Percentiles rank a stretch among this genome's conserved stretches.
These are phyloP conservation scores for Pseudachorutes palmiensis DNA, from an alignment of 1,140 invertebrate species.

Conservation along the genomic window DNA sequence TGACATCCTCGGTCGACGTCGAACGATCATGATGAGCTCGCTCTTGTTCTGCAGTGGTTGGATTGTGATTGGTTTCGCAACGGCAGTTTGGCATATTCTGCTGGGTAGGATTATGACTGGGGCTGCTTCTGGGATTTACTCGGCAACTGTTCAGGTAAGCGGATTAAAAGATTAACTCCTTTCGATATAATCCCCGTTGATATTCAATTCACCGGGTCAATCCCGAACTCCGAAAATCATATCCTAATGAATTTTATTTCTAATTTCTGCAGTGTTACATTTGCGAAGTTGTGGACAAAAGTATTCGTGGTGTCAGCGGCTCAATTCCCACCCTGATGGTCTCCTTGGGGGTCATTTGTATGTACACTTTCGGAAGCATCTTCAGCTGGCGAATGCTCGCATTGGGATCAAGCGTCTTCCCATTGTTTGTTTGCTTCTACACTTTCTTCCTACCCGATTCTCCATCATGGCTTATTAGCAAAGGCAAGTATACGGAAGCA, in stretches of 20 bases:
- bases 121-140: constrained; percentile 6
- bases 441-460: constrained; percentile 41
- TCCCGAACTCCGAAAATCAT: no score
- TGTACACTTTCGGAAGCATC: constrained; percentile 39
- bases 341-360: constrained; percentile 42
- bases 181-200: not conserved
- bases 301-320: constrained; percentile 45
- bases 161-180: constrained; percentile 5
- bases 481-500: constrained; percentile 37
- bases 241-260: no score
- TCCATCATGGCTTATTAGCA: not conserved
- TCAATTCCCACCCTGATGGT: constrained; percentile 47
- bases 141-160: constrained; percentile 8
- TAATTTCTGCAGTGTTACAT: constrained; percentile 44
- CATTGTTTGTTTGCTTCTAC: constrained; percentile 50
- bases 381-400: constrained; percentile 45
- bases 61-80: constrained; percentile 10
- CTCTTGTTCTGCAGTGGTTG: constrained; percentile 7
- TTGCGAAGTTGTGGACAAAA: constrained; percentile 46
- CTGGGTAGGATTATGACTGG: constrained; percentile 6
- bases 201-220: no score
- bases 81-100: not conserved
- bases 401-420: constrained; percentile 52
- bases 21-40: constrained; percentile 14
- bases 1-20: not conserved